A percentile compares a stretch with the other conserved stretches of the same genome.
Conservation (phyloP, 1,140 invertebrate species). For the Popillia japonica region DNA sequence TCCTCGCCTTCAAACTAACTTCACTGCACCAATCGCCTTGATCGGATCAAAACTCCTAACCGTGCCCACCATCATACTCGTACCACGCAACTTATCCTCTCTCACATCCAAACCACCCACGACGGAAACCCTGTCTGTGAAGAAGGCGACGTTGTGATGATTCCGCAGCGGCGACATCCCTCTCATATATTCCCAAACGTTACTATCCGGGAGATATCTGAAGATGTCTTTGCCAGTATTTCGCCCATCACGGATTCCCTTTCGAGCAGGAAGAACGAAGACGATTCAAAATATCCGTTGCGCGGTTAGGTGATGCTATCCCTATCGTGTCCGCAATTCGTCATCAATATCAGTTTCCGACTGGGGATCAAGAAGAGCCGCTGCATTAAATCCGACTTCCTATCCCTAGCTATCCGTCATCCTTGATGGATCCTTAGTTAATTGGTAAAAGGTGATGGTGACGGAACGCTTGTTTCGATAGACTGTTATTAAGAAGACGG, state of each 20-base stretch:
- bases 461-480: background rate
- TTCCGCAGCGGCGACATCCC: constrained; percentile 68
- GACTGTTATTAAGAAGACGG: background rate
- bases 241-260: constrained; percentile 64
- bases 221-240: constrained; percentile 68
- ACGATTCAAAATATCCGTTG: constrained; percentile 59
- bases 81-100: constrained; percentile 63
- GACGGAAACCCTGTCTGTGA: constrained; percentile 67
- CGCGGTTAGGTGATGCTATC: constrained; percentile 18
- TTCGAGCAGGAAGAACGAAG: constrained; percentile 65
- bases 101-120: constrained; percentile 67
- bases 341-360: constrained; percentile 2
- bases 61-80: constrained; percentile 65
- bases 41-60: constrained; percentile 72
- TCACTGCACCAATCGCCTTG: constrained; percentile 67
- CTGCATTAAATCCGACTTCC: background rate
- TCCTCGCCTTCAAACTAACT: constrained; percentile 62
- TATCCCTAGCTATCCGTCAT: background rate
- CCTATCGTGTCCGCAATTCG: background rate
- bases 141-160: constrained; percentile 66
- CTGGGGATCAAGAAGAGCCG: background rate
- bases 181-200: constrained; percentile 67
- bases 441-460: background rate
- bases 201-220: constrained; percentile 65
- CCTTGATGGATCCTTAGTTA: background rate